phyloP scores from a whole-genome alignment of 2,888 invertebrate genomes.

The Tyria jacobaeae region DNA sequence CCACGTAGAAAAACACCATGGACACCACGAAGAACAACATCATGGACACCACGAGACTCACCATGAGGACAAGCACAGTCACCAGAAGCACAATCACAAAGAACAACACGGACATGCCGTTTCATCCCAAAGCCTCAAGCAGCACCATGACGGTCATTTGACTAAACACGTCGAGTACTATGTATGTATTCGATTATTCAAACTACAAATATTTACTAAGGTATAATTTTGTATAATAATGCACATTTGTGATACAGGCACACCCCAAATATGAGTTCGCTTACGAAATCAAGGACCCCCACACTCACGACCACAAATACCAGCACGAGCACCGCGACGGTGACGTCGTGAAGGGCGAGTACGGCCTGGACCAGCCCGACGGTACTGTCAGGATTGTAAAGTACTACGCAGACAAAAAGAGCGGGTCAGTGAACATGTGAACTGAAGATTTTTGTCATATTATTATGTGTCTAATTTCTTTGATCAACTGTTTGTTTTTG shows the following conservation, averaged over 20 bases:
- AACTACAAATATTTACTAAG: background rate
- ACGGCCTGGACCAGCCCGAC: slow-evolving; percentile 50
- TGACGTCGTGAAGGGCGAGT: slow-evolving; percentile 54
- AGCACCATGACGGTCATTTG: slow-evolving; percentile 52
- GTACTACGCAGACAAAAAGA: slow-evolving; percentile 78
- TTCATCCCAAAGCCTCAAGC: slow-evolving; percentile 61
- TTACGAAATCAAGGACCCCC: slow-evolving; percentile 79
- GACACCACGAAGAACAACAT: background rate
- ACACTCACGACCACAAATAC: slow-evolving; percentile 83
- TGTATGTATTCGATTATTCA: slow-evolving; percentile 34
- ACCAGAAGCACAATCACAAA: slow-evolving; percentile 37
- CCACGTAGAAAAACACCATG: slow-evolving; percentile 8
- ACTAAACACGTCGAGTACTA: slow-evolving; percentile 52
- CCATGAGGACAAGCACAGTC: slow-evolving; percentile 11
- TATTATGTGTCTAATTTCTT: background rate
- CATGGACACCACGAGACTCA: slow-evolving; percentile 24
- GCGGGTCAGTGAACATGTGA: slow-evolving; percentile 35
- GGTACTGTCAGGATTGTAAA: slow-evolving; percentile 62
- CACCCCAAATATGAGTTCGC: slow-evolving; percentile 68
- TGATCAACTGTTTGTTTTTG: slow-evolving; percentile 5
- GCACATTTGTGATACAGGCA: slow-evolving; percentile 50
- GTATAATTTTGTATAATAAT: too few species aligned
- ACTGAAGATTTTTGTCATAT: background rate
- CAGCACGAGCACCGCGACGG: slow-evolving; percentile 71
- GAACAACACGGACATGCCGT: slow-evolving; percentile 50